Evolutionary conservation across 2,888 invertebrate species (phyloP), one percentile per base, ranked within the genome.

Genomic region (Anaspis maculata): DNA sequence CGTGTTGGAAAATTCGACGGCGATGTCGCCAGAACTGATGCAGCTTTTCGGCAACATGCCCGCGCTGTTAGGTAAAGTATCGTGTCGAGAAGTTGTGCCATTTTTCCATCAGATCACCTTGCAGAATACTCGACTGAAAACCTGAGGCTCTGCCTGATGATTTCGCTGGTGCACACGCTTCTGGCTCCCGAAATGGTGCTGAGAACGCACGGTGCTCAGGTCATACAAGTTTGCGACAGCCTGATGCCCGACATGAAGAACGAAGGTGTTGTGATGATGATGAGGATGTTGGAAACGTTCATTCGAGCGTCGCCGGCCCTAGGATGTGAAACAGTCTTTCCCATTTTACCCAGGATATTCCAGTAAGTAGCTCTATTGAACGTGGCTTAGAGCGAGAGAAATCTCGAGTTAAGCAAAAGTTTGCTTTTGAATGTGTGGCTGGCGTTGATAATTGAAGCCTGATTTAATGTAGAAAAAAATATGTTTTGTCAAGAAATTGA

Each of bases 71-170:
- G 81, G 83, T 83, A 53, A 64, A 62, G 4, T 30, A 11, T 4
- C 14, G 12, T 19, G n/a, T n/a, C n/a, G n/a, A n/a, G n/a, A n/a
- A n/a, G n/a, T n/a, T n/a, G n/a, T n/a, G n/a, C n/a, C n/a, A n/a
- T n/a, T n/a, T n/a, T n/a, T n/a, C n/a, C n/a, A n/a, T n/a, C n/a
- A n/a, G n/a, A n/a, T n/a, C n/a, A n/a, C n/a, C n/a, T 66, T 67
- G 10, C 64, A 85, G 90, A 91, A 62, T 74, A 77, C 61, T 83
- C 87, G 0, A 77, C 86, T 0, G 91, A 92, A 56, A 82, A 86
- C 61, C 69, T 92, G 7, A 73, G 82, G 40, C 75, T 79, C 37
- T 83, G 86, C 42, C 71, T 91, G 9, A 77, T 82, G 51, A 83
- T 94, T 56, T 81, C 84, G 59, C 79, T 86, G 61, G 86, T 83